Conservation (phyloP, 2,797 vertebrate species). For the Tinamus major region DNA sequence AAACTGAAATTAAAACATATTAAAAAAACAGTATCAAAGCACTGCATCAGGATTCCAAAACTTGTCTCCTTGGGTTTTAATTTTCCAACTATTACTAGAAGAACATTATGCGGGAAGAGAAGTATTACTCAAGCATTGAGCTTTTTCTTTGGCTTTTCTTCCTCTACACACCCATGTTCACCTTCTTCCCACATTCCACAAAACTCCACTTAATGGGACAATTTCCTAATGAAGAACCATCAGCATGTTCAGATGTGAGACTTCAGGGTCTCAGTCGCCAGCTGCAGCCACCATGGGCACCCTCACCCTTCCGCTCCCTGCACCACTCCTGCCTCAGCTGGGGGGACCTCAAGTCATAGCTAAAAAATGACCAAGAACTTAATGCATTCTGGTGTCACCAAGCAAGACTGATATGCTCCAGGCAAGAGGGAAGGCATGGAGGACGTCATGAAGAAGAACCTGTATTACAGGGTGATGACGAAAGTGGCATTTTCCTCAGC, state of each 20-base stretch:
- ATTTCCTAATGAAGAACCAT: neutral
- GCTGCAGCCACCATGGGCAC: constrained; percentile 13
- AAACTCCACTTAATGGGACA: neutral
- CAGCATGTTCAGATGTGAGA: neutral
- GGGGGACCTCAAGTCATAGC: neutral
- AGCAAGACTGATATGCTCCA: neutral
- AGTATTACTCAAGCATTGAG: neutral
- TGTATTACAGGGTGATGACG: neutral
- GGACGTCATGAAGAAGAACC: neutral
- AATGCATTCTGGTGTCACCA: neutral
- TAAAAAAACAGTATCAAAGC: neutral
- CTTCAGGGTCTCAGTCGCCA: neutral
- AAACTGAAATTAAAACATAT: neutral
- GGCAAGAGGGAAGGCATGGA: neutral
- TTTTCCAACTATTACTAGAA: neutral
- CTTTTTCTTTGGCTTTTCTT: neutral
- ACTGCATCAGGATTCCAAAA: rapidly evolving
- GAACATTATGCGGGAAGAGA: rapidly evolving
- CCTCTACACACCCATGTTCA: neutral
- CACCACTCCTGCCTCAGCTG: constrained; percentile 11
- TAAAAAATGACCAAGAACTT: neutral
- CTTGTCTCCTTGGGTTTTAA: neutral
- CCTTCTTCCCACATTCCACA: neutral
- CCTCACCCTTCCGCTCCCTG: constrained; percentile 12
- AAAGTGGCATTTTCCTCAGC: neutral